Base-by-base conservation (phyloP, 2,113 vertebrate species). In the Isichthys henryi region DNA sequence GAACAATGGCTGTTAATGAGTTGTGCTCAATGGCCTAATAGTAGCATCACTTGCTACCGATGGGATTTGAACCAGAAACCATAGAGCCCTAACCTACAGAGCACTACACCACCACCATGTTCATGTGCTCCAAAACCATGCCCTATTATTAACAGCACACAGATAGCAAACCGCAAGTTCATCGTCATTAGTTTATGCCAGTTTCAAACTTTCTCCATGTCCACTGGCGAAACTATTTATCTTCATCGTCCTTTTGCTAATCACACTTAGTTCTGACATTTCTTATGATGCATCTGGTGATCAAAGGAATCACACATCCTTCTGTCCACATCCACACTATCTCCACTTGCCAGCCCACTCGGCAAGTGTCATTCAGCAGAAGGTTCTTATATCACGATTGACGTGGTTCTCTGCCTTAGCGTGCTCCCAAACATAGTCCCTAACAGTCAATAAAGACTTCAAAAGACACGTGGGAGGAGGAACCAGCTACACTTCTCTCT, bases 301-400 rank as follows among this genome's bases (percentile, higher is more conserved):
- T 87, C 50, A 53, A 31, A 52, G 53, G 49, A 86, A 87, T 87
- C 48, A 87, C 48, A 87, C 50, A 53, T 87, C 85, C 49, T 87
- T 53, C 85, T 53, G 85, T 87, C 49, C 85, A 87, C 85, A 84
- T 84, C 49, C 85, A 87, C 85, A 84, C 45, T 46, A n/a, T 84
- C 82, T 84, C 82, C 39, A 48, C 45, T 84, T 48, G 85, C 50
- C 85, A 87, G 31, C 85, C 85, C 85, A 87, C 85, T 87, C 85
- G 50, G 27, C 85, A 56, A 87, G 85, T 87, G 50, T 87, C 85
- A 87, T 87, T 87, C 85, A 87, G 31, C 85, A 87, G 85, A 87
- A 87, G 85, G 85, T 48, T 19, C 49, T 87, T 50, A 87, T 53
- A 53, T 87, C 85, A 87, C 50, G 27, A 53, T 87, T 87, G 85